Evolutionary conservation across 2,888 invertebrate genomes (phyloP), one percentile per base, ranked within the genome.

Genomic region (Ceraclea dissimilis): DNA sequence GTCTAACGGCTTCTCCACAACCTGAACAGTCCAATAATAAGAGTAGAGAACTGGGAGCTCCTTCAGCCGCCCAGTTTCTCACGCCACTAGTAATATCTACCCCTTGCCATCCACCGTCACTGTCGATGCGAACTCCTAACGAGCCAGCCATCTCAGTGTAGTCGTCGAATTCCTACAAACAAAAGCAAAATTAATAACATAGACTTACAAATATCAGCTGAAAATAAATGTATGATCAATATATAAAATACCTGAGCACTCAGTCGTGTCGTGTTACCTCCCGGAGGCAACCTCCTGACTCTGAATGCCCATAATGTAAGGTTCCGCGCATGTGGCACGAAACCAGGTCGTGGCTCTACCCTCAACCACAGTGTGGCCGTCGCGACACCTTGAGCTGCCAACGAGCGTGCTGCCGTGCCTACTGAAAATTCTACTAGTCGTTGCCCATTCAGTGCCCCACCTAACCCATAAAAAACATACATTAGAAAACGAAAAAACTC

Each of bases 11-110:
- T 52, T 82, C 81, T 50, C 85, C 84, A 72, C 90, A 91, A 56
- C 90, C 90, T 65, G 87, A 86, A 73, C 90, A 91, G 74, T 91
- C 90, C 63, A 93, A 85, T 65, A 93, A 80, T 56, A 93, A 77
- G 64, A 93, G 79, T 65, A 83, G 84, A 62, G 84, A 75, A 31
- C 65, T 67, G 63, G 72, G 74, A 17, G 57, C 64, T 39, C 76
- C 69, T 66, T 76, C 70, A 60, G 65, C 61, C 68, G 86, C 83
- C 92, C 92, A 93, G 63, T 80, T 79, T 63, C 84, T 82, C 58
- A 90, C 89, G 50, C 86, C 86, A 59, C 78, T 75, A 61, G 91
- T 90, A 65, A 93, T 79, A 74, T 93, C 90, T 65, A 93, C 79
- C 66, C 90, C 88, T 71, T 90, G 88, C 93, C 93, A 93, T 50